These are phyloP conservation scores for Sitta carolinensis DNA, from an alignment of 2,797 vertebrate species.

Conservation along the genomic window DNA sequence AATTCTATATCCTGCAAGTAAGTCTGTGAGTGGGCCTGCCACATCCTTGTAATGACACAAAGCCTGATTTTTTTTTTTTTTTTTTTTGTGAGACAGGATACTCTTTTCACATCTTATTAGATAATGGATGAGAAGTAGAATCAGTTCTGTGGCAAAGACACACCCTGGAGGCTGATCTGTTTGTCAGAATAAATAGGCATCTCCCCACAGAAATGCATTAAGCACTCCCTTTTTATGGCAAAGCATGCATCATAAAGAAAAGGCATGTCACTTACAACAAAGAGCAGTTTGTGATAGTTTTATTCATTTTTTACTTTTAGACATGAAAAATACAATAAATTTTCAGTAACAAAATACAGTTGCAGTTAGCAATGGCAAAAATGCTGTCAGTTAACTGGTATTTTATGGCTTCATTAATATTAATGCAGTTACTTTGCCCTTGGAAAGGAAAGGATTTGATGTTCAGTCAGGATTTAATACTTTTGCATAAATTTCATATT, in stretches of 20 bases:
- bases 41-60: neutral
- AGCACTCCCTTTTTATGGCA: conserved; percentile 47
- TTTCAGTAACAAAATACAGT: conserved; percentile 13
- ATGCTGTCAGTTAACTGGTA: neutral
- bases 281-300: neutral
- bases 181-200: conserved; percentile 78
- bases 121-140: conserved; percentile 74
- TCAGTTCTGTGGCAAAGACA: conserved; percentile 68
- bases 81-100: conserved; percentile 30
- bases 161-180: conserved; percentile 70
- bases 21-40: neutral
- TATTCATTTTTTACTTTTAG: conserved; percentile 29
- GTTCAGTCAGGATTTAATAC: conserved; percentile 16
- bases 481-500: conserved; percentile 30
- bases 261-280: conserved; percentile 49
- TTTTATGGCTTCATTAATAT: conserved; percentile 38
- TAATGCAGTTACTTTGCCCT: conserved; percentile 8
- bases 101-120: conserved; percentile 70
- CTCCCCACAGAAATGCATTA: conserved; percentile 70
- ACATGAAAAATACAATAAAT: conserved; percentile 39
- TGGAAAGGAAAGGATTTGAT: conserved; percentile 17
- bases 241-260: conserved; percentile 54
- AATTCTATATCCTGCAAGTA: neutral
- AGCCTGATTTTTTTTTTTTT: conserved; percentile 4
- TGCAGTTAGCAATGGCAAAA: conserved; percentile 12